A percentile compares a stretch with the other conserved stretches of the same genome.
phyloP scores from a whole-genome alignment of 1,140 invertebrate genomes.

The Nylanderia fulva region DNA sequence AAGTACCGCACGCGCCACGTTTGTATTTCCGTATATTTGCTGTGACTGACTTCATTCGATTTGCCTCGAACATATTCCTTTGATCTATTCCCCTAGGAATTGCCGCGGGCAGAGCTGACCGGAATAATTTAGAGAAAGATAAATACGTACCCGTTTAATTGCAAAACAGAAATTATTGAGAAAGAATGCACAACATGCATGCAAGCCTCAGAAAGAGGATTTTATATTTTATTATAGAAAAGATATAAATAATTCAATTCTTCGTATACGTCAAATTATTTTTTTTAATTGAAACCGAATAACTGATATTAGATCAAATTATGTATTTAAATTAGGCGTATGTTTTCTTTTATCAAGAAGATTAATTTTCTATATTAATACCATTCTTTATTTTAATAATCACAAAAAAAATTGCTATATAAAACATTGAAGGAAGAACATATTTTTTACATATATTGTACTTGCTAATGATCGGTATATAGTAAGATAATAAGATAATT shows the following conservation, averaged over 20 bases:
- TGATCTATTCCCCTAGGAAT: not conserved
- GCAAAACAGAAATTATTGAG: not conserved
- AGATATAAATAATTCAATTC: too few species aligned
- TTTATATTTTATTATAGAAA: not conserved
- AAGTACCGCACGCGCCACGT: conserved; percentile 78
- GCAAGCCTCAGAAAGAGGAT: not conserved
- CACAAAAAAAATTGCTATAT: not conserved
- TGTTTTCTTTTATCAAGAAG: not conserved
- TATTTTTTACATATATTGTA: conserved; percentile 8
- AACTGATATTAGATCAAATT: not conserved
- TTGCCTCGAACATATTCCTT: conserved; percentile 18
- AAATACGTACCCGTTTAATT: not conserved
- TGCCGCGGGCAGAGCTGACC: conserved; percentile 34
- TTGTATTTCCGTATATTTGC: conserved; percentile 36
- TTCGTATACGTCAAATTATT: not conserved
- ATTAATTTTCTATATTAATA: not conserved
- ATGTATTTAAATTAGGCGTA: not conserved
- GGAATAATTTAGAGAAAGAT: conserved; percentile 7
- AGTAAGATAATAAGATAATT: conserved; percentile 10
- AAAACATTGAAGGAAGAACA: conserved; percentile 12
- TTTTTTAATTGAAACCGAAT: not conserved
- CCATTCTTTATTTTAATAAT: not conserved
- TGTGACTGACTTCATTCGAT: conserved; percentile 47
- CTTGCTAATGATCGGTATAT: not conserved
- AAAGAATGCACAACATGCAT: not conserved